Evolutionary conservation across 2,797 vertebrate genomes (phyloP).

Genomic region (Diglossa cyanea): DNA sequence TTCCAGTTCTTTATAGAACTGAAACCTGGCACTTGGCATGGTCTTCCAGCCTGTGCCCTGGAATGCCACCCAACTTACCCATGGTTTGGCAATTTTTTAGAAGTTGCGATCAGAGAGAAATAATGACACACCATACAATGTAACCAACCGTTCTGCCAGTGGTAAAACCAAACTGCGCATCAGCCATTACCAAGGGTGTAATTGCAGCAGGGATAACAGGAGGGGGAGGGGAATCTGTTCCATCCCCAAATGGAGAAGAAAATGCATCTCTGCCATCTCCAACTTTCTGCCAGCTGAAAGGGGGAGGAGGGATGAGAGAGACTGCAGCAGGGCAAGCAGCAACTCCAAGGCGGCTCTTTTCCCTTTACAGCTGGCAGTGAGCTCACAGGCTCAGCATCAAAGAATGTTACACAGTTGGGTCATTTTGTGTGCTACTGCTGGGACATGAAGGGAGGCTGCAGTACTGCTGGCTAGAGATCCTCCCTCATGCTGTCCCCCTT

Average conservation of each 20-base stretch:
- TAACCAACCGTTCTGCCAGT: background rate
- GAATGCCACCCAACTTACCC: background rate
- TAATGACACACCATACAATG: rapidly evolving
- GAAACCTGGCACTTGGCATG: background rate
- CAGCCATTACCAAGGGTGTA: background rate
- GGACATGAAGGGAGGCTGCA: background rate
- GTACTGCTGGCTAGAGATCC: background rate
- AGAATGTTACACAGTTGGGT: background rate
- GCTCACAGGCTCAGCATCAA: background rate
- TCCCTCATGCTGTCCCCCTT: background rate
- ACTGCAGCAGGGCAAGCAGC: background rate
- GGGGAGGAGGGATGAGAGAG: background rate
- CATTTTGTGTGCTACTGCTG: background rate
- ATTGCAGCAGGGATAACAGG: background rate
- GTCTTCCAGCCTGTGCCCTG: background rate
- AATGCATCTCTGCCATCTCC: background rate
- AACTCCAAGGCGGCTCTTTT: background rate
- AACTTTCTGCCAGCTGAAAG: constrained; percentile 20
- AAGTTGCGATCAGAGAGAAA: background rate
- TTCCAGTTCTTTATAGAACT: background rate
- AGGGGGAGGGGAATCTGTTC: background rate
- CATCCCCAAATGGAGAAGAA: background rate
- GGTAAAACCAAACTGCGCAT: background rate
- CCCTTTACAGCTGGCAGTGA: background rate
- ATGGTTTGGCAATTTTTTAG: background rate